Evolutionary conservation across 2,797 vertebrate genomes (phyloP), one percentile per base, ranked within the genome.

Genomic region (Sebastes flavidus): DNA sequence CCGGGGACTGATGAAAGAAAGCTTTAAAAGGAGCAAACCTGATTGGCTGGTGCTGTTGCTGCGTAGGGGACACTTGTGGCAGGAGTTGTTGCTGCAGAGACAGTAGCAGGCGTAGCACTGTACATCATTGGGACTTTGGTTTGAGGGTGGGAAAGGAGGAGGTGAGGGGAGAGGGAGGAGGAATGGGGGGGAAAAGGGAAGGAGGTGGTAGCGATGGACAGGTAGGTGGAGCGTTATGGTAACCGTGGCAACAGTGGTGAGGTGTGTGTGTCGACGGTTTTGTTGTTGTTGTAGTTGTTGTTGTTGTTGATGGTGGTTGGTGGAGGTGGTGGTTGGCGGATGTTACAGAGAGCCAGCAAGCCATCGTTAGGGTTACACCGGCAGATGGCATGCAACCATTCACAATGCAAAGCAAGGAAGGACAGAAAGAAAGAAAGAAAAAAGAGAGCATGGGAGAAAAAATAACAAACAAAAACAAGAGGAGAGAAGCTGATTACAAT

Each of bases 21-120:
- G 98, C 98, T 98, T 97, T 98, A 99, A 99, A 99, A 99, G 97
- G 97, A 98, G 98, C 98, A 99, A 99, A 99, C 98, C 98, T 99
- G 98, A 99, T 99, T 99, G 98, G 98, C 98, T 98, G 98, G 96
- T 97, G 98, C 97, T 98, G 98, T 96, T 97, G 98, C 97, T 97
- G 98, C 98, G 98, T 99, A 99, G 98, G 98, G 97, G 96, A 98
- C 97, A 98, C 98, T 99, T 98, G 98, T 97, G 98, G 98, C 97
- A 97, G 98, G 98, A 98, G 98, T 96, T 97, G 98, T 97, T 97
- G 98, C 97, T 99, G 98, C 98, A 98, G 98, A 99, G 97, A 99
- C 98, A 98, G 97, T 99, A 98, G 98, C 98, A 97, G 98, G 98
- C 97, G 98, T 96, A 98, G 98, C 98, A 97, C 97, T 99, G 98